Evolutionary conservation across 2,797 vertebrate species (phyloP).

Genomic region (Poecilia gillii): DNA sequence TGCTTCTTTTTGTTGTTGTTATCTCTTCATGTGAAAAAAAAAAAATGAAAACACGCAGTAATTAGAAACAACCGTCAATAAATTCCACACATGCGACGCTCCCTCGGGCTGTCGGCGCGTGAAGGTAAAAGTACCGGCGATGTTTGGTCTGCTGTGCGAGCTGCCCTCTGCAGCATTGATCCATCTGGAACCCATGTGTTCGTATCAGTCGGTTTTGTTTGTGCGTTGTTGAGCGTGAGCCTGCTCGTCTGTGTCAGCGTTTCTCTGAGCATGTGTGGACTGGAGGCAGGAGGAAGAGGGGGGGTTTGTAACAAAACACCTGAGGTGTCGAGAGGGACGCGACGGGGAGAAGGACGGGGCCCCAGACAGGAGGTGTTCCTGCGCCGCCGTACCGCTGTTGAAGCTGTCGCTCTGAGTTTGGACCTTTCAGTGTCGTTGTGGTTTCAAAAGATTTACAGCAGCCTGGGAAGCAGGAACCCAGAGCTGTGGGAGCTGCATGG

Average conservation of each 20-base stretch:
- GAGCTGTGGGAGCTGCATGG: constrained; percentile 37
- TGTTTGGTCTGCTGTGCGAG: constrained; percentile 39
- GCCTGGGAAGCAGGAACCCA: constrained; percentile 43
- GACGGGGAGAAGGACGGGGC: constrained; percentile 58
- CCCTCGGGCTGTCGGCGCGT: neutral
- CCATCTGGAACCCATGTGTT: constrained; percentile 63
- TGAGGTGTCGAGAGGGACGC: constrained; percentile 67
- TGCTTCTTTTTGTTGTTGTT: constrained; percentile 23
- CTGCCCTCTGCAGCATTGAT: constrained; percentile 25
- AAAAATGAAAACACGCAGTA: constrained; percentile 3
- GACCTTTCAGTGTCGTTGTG: constrained; percentile 55
- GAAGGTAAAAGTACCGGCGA: constrained; percentile 23
- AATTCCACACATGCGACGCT: constrained; percentile 25
- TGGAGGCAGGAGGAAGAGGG: constrained; percentile 28
- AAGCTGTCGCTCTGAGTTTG: constrained; percentile 71
- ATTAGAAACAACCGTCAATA: constrained; percentile 23
- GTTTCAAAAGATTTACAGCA: constrained; percentile 60
- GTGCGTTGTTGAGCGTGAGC: constrained; percentile 20
- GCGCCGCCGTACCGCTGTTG: constrained; percentile 73
- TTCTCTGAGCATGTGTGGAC: constrained; percentile 3
- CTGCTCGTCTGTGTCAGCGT: constrained; percentile 8
- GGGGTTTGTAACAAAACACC: constrained; percentile 75
- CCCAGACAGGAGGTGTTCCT: constrained; percentile 65
- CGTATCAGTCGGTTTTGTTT: constrained; percentile 39
- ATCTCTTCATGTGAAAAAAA: constrained; percentile 10